Base-by-base conservation (phyloP, 2,888 invertebrate genomes). In the Nasonovia ribisnigri region DNA sequence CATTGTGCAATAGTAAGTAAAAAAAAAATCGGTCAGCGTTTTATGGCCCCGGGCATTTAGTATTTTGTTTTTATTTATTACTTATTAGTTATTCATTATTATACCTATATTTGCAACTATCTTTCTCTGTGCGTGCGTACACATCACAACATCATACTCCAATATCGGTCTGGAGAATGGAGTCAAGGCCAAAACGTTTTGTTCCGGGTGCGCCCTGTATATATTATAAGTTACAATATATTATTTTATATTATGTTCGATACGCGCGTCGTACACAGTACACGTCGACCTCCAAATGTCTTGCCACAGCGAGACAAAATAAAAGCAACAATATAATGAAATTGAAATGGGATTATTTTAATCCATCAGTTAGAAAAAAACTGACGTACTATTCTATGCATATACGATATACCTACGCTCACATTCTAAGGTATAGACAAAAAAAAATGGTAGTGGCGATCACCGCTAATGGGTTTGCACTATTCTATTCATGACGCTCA, bases 111-210 rank as follows among this genome's bases (percentile, higher is more conserved):
- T 54, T 5, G 67, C 84, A 24, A 93, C 46, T 93, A 77, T 77
- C 43, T 57, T 90, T 87, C 87, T 57, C 48, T 46, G 29, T 13
- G 36, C 42, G 46, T 26, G 42, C 51, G 54, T 29, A 88, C 26
- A 54, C n/a, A 77, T 36, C 92, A 13, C 60, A 60, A 86, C 86
- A 60, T 60, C 86, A 1, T 67, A 46, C 86, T 84, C 54, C 36
- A 8, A 87, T 92, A 67, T 84, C 84, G 8, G 54, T 54, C 86
- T 90, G 90, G 93, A 93, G 43, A 93, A 93, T 11, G 86, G 67
- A 93, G 93, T 93, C 93, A 93, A 93, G 93, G 93, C 93, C 93
- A 90, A 93, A 93, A 90, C 93, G 86, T 90, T 93, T 93, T 93
- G 90, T 93, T 93, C 93, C 93, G 93, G 93, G 93, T 93, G 93